phyloP scores from a whole-genome alignment of 2,113 vertebrate genomes.

The Orientallactaga bullata region DNA sequence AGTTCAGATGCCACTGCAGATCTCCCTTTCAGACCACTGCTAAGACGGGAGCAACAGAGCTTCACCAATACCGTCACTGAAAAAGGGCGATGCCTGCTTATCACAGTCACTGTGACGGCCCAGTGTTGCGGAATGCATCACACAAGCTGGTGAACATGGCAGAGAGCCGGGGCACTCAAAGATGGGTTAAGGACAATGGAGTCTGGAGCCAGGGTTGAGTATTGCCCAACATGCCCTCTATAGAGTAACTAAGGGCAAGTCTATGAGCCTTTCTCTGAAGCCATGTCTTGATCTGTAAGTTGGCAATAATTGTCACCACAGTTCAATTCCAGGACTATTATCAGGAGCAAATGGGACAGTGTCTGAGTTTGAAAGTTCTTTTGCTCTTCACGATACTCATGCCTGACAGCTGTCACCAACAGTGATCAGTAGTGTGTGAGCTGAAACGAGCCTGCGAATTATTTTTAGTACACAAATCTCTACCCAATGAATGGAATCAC shows the following conservation, averaged over 20 bases:
- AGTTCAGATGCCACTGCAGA: background rate
- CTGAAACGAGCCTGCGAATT: background rate
- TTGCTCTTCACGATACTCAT: background rate
- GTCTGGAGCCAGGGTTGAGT: background rate
- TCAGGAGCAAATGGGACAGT: background rate
- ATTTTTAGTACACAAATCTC: background rate
- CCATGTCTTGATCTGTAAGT: background rate
- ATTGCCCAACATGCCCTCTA: background rate
- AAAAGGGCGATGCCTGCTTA: constrained; percentile 56
- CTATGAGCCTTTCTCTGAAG: background rate
- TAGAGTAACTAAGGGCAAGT: background rate
- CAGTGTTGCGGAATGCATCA: background rate
- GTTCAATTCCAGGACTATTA: background rate
- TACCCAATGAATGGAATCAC: background rate
- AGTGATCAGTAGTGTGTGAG: background rate
- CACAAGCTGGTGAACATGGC: too few relatives aligned
- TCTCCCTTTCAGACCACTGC: background rate
- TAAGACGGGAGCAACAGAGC: background rate
- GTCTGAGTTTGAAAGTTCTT: background rate
- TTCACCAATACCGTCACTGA: constrained; percentile 38
- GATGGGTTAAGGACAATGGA: too few relatives aligned
- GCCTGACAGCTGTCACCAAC: background rate
- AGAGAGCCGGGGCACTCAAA: background rate
- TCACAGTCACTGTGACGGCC: background rate
- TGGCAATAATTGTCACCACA: background rate